Base-by-base conservation (phyloP, 1,140 invertebrate species). In the Thrips palmi region DNA sequence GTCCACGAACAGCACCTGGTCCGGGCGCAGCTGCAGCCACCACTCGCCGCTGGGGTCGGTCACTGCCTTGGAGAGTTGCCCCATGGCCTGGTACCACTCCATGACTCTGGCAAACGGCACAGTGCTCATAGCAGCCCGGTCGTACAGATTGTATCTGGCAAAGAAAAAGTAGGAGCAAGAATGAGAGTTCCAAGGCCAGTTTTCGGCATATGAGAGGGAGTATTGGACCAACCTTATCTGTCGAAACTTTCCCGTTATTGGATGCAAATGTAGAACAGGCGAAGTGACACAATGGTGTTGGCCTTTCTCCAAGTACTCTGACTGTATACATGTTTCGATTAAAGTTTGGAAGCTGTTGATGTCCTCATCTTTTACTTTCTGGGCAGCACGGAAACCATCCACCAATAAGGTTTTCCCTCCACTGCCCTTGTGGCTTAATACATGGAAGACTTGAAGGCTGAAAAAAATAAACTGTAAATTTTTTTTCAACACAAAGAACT, bases 401-500 rank as follows among this genome's bases (percentile, higher is more conserved):
- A 74, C 68, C 8, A 80, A 54, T 19, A 77, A 52, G 2, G 67
- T 78, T 37, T 79, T 64, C 0, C 78, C 77, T 0, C 77, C 77
- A 1, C 45, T 50, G 21, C 56, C 55, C 11, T 63, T 60, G 31
- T 70, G 68, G 39, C 67, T 53, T 1, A 80, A 43, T 46, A 74
- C 76, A 48, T 80, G 77, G 20, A 81, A 67, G 5, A 77, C 62
- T 55, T 77, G 68, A 15, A 77, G 51, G 0, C 74, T 71, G 42
- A 30, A 56, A 52, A 36, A 41, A 12, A 7, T 34, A 39, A 34
- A 38, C 18, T n/a, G n/a, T n/a, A n/a, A n/a, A n/a, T n/a, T n/a
- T n/a, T n/a, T n/a, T n/a, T n/a, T n/a, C n/a, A n/a, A n/a, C n/a
- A n/a, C n/a, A n/a, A n/a, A n/a, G n/a, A n/a, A n/a, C n/a, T n/a